Base-by-base conservation (phyloP, 2,888 invertebrate species). In the Lamellibrachia satsuma region DNA sequence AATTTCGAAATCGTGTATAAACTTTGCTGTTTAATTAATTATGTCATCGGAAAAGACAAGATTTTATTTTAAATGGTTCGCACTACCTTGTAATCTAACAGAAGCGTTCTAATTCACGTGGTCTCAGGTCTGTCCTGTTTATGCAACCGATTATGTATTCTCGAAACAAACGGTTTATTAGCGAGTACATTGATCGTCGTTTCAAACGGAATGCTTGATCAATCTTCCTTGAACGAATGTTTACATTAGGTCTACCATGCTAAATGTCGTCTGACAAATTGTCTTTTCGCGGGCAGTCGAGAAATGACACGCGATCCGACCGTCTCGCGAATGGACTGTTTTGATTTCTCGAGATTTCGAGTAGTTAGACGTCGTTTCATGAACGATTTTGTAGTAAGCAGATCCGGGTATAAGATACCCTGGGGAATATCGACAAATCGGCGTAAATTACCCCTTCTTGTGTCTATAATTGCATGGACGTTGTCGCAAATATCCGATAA, bases 381-480 rank as follows among this genome's bases (percentile, higher is more conserved):
- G 75, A 22, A 22, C 75, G 75, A 75, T 11, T 75, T 75, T 75
- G 15, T 75, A 75, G 75, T 75, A 75, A 6, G 75, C n/a, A 15
- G 75, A 75, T 75, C n/a, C 15, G 75, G 75, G 22, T 22, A 39
- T 39, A 75, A 15, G 75, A 22, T 75, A 75, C 75, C 15, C 75
- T 15, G 75, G 75, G 75, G 75, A 75, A 75, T 75, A 75, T 75
- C 75, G 75, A 75, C 75, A 75, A 75, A 75, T 75, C 4, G 75
- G 75, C 75, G 75, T 75, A 75, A 75, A 75, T 75, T 75, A 75
- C 75, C 75, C 39, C 75, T 75, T 75, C 75, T 75, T 75, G 75
- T 75, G 75, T 75, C n/a, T 75, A 75, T 75, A 75, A 75, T 75
- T 75, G 75, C 75, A 75, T 15, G 22, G 75, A 22, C 75, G 75